Base-by-base conservation (phyloP, 2,797 vertebrate species). In the Pantherophis alleghaniensis region DNA sequence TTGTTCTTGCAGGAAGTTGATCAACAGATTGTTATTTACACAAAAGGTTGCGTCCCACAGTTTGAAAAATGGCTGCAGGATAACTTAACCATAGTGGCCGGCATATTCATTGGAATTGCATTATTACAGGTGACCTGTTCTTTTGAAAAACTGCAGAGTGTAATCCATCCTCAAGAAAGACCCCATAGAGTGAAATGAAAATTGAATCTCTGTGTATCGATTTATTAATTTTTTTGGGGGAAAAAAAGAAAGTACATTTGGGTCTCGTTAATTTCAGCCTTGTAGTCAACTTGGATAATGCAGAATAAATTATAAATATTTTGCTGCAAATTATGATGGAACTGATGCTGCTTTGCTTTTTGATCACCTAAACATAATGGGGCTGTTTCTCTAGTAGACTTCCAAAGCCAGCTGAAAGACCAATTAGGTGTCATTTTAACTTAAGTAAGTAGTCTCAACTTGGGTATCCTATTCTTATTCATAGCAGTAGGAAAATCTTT, bases 21-120 rank as follows among this genome's bases (percentile, higher is more conserved):
- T 96, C 99, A 99, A 97, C 99, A 99, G 97, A 98, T 97, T 26
- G 99, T 98, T 94, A 99, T 99, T 97, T 98, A 99, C 95, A 99
- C 99, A 56, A 99, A 99, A 98, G 99, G 99, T 94, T 99, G 99
- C 2, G 99, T 99, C 86, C 99, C 99, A 87, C 99, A 99, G 97
- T 99, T 99, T 98, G 99, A 99, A 97, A 99, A 99, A 96, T 99
- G 99, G 99, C 97, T 99, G 91, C 99, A 99, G 96, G 99, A 99
- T 96, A 99, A 99, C 97, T 98, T 99, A 93, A 99, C 99, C n/a
- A 99, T 99, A 96, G 99, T 99, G 96, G 99, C 99, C 0, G 99
- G 99, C 93, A 98, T 99, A 96, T 99, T 99, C 96, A 99, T 99
- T 95, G 99, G 99, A 90, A 99, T 99, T 79, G 99, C 99, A 1